These are phyloP conservation scores for Sprattus sprattus DNA, from an alignment of 2,113 vertebrate species.

Conservation along the genomic window DNA sequence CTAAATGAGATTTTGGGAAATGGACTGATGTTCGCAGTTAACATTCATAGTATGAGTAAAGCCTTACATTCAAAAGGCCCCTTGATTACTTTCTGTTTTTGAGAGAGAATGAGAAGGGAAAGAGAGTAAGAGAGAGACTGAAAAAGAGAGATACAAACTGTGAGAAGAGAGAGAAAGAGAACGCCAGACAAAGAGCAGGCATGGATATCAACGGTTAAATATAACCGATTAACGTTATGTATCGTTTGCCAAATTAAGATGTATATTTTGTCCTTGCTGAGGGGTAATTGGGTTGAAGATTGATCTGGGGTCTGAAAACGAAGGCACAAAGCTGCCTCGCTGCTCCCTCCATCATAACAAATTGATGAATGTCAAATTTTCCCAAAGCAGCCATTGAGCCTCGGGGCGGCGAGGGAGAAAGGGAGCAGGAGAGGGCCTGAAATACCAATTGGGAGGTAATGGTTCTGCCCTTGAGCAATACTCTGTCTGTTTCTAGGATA, in stretches of 20 bases:
- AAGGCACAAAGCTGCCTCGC: slow-evolving; percentile 29
- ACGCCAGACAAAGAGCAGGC: neutral
- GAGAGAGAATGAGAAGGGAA: neutral
- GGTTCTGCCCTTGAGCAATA: slow-evolving; percentile 30
- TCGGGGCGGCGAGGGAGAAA: neutral
- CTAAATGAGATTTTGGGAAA: neutral
- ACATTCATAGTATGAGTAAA: neutral
- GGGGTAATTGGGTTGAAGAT: slow-evolving; percentile 38
- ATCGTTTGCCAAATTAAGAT: slow-evolving; percentile 36
- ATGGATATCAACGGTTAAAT: neutral
- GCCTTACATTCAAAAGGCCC: neutral
- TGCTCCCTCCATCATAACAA: slow-evolving; percentile 43
- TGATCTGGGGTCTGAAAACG: slow-evolving; percentile 25
- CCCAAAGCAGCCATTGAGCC: slow-evolving; percentile 37
- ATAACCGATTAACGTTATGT: neutral
- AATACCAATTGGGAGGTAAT: neutral
- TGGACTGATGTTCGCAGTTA: neutral
- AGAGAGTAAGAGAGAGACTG: neutral
- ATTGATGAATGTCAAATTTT: slow-evolving; percentile 44
- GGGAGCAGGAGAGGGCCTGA: neutral
- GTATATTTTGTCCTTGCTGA: slow-evolving; percentile 36
- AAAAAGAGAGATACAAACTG: neutral
- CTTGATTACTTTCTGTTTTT: neutral
- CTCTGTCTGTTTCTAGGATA: neutral
- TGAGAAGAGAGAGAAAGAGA: neutral